Percentiles rank a stretch among this genome's conserved stretches.
Evolutionary conservation across 2,113 vertebrate species (phyloP).

Genomic region (Agelaius phoeniceus): DNA sequence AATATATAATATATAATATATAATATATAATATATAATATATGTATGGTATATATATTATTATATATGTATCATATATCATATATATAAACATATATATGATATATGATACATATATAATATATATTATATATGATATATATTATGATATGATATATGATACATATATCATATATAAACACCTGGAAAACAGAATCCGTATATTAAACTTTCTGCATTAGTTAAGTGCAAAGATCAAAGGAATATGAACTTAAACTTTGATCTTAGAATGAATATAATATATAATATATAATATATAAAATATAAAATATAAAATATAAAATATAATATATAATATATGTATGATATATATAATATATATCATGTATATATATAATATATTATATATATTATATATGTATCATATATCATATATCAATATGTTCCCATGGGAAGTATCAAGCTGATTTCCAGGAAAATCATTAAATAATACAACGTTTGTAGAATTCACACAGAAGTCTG

Average conservation of each 20-base stretch:
- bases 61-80: not conserved
- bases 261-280: not conserved
- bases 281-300: not conserved
- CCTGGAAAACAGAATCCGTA: not conserved
- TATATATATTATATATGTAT: too few species aligned
- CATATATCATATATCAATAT: not conserved
- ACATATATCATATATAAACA: not conserved
- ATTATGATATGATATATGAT: too few species aligned
- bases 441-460: not conserved
- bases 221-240: not conserved
- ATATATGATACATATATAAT: too few species aligned
- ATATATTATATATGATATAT: too few species aligned
- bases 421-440: not conserved
- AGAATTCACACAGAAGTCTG: not conserved
- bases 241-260: not conserved
- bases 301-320: not conserved
- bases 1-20: too few species aligned
- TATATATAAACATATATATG: too few species aligned
- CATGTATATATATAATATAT: not conserved
- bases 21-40: too few species aligned
- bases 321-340: too few species aligned
- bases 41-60: too few species aligned
- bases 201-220: not conserved
- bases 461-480: not conserved
- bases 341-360: too few species aligned